phyloP scores from a whole-genome alignment of 37 sponge, comb jelly and placozoan genomes.

The Ianthella basta region DNA sequence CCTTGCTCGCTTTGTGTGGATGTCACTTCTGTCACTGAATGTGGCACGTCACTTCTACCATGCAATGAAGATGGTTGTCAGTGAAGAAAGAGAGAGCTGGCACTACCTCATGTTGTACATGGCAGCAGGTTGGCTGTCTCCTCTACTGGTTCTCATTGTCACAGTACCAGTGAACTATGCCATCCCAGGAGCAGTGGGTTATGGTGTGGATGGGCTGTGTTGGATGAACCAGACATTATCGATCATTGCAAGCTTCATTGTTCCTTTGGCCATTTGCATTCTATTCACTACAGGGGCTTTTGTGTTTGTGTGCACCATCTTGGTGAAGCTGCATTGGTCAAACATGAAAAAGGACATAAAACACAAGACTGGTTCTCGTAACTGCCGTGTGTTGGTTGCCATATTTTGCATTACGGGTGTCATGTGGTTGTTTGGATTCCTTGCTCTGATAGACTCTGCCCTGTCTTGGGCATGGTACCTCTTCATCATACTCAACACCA shows the following conservation, averaged over 20 bases:
- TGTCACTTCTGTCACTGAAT: constrained; percentile 38
- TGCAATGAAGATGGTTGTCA: not conserved
- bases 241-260: constrained; percentile 43
- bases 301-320: not conserved
- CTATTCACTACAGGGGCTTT: constrained; percentile 34
- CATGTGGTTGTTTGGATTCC: constrained; percentile 67
- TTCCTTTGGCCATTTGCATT: constrained; percentile 33
- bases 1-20: constrained; percentile 63
- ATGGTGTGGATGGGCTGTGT: constrained; percentile 44
- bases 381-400: constrained; percentile 32
- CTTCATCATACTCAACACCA: constrained; percentile 64
- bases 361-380: too few species aligned
- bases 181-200: constrained; percentile 29
- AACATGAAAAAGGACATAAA: too few species aligned
- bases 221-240: constrained; percentile 59
- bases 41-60: constrained; percentile 15
- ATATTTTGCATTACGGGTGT: constrained; percentile 36
- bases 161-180: constrained; percentile 50
- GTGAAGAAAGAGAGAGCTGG: not conserved
- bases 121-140: constrained; percentile 53
- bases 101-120: constrained; percentile 16
- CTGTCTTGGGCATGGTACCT: constrained; percentile 56
- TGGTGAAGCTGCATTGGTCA: not conserved
- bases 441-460: constrained; percentile 28
- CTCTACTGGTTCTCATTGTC: constrained; percentile 23